phyloP scores from a whole-genome alignment of 2,888 invertebrate genomes.

The Lamellibrachia satsuma region DNA sequence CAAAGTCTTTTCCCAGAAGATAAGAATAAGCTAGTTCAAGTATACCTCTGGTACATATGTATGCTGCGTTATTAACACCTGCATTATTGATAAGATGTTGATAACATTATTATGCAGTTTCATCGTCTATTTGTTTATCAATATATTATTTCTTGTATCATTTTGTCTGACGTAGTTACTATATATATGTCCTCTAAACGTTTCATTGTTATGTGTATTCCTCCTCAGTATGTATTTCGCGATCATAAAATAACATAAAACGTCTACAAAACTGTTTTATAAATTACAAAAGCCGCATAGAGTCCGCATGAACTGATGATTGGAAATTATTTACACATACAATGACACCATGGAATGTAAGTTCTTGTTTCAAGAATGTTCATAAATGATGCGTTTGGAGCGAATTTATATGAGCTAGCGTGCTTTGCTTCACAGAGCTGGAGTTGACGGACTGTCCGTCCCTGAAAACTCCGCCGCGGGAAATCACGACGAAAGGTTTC shows the following conservation, averaged over 20 bases:
- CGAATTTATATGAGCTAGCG: neutral
- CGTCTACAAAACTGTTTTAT: neutral
- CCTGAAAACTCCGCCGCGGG: constrained; percentile 63
- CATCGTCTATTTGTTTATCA: too few species aligned
- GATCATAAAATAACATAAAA: neutral
- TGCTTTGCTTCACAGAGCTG: constrained; percentile 39
- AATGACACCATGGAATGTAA: neutral
- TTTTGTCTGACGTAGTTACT: neutral
- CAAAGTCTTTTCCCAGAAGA: too few species aligned
- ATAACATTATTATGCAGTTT: too few species aligned
- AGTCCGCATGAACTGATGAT: too few species aligned
- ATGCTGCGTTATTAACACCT: too few species aligned
- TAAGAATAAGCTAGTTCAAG: too few species aligned
- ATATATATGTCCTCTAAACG: neutral
- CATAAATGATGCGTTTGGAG: neutral
- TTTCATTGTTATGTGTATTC: neutral
- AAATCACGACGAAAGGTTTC: constrained; percentile 59
- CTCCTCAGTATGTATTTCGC: neutral
- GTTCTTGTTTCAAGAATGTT: neutral
- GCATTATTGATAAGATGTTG: too few species aligned
- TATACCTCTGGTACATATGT: too few species aligned
- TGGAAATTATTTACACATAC: neutral
- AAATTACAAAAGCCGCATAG: neutral
- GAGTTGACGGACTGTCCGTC: constrained; percentile 52
- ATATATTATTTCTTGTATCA: neutral